These are phyloP conservation scores for Desoria tigrina DNA, from an alignment of 2,888 invertebrate species.

Conservation along the genomic window DNA sequence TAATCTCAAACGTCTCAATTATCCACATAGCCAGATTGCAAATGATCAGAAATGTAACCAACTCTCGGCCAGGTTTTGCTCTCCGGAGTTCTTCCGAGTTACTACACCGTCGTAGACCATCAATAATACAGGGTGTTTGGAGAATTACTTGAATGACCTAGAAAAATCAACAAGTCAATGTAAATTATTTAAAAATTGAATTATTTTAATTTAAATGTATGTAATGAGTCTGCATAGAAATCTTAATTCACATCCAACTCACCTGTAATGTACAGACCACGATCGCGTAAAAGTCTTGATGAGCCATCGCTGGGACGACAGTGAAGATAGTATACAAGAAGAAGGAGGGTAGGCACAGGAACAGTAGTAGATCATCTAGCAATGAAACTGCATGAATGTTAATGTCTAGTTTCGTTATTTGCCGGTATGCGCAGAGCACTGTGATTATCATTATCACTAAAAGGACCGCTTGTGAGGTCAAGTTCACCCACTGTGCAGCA, in stretches of 20 bases:
- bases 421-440: conserved; percentile 65
- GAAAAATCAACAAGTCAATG: conserved; percentile 37
- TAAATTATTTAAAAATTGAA: too few relatives aligned
- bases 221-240: too few relatives aligned
- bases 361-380: conserved; percentile 70
- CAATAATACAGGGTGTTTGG: conserved; percentile 73
- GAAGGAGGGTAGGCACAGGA: conserved; percentile 72
- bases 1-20: conserved; percentile 70
- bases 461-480: conserved; percentile 56
- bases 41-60: conserved; percentile 74
- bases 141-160: conserved; percentile 71
- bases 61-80: conserved; percentile 72
- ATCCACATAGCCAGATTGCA: conserved; percentile 77
- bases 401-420: conserved; percentile 67
- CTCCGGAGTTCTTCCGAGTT: conserved; percentile 66
- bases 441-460: conserved; percentile 64
- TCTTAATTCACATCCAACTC: conserved; percentile 54
- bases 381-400: conserved; percentile 67
- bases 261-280: conserved; percentile 64
- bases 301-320: conserved; percentile 66
- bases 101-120: conserved; percentile 73
- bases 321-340: conserved; percentile 71
- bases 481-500: conserved; percentile 53
- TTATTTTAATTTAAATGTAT: too few relatives aligned
- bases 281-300: conserved; percentile 61